These are phyloP conservation scores for Oopsacas minuta DNA, from an alignment of 37 sponge, comb jelly and placozoan genomes.

Conservation along the genomic window DNA sequence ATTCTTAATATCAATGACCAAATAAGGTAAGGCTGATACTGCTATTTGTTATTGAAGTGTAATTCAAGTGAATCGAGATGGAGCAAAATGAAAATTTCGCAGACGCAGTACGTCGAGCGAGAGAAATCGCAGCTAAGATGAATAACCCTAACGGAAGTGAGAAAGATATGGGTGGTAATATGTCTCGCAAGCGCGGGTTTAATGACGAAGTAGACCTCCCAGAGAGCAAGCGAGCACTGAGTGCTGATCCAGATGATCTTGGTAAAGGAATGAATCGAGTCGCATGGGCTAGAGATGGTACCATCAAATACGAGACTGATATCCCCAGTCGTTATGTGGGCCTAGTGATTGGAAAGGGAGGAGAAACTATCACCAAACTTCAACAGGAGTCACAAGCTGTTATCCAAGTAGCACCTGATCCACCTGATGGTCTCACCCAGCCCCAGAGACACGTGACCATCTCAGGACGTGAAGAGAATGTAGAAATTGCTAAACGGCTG, in stretches of 20 bases:
- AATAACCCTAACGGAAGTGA: not conserved
- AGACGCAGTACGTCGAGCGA: not conserved
- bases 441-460: slow-evolving; percentile 48
- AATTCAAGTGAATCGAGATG: not conserved
- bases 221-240: not conserved
- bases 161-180: not conserved
- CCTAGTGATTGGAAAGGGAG: slow-evolving; percentile 72
- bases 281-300: not conserved
- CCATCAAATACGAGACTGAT: not conserved
- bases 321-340: slow-evolving; percentile 17
- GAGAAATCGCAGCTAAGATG: slow-evolving; percentile 19
- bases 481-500: slow-evolving; percentile 53
- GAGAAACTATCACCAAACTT: slow-evolving; percentile 64
- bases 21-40: not conserved
- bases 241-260: not conserved
- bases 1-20: too few relatives aligned
- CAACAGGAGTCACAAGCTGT: slow-evolving; percentile 71
- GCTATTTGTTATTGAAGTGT: not conserved
- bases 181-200: not conserved
- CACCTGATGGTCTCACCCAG: not conserved
- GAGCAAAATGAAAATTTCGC: slow-evolving; percentile 5
- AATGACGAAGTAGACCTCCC: not conserved
- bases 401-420: slow-evolving; percentile 84
- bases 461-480: slow-evolving; percentile 59
- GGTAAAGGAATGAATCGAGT: slow-evolving; percentile 6